These are phyloP conservation scores for Tichodroma muraria DNA, from an alignment of 2,113 vertebrate species.

Conservation along the genomic window DNA sequence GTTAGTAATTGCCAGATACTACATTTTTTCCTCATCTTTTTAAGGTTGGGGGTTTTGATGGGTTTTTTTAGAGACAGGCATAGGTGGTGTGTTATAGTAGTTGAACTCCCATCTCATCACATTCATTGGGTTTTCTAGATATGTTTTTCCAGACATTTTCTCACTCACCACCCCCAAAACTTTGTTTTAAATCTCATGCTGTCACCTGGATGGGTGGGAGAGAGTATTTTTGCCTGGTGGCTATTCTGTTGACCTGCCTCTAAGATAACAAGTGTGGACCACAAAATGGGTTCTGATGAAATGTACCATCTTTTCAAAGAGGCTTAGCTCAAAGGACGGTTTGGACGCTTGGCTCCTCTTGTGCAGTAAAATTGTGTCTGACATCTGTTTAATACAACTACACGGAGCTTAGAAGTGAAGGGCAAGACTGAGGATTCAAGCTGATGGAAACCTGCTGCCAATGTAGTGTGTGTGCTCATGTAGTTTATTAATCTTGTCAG, in stretches of 20 bases:
- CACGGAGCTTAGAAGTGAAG: conserved; percentile 50
- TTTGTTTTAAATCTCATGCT: neutral
- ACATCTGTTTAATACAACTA: conserved; percentile 73
- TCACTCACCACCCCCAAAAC: neutral
- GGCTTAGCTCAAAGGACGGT: neutral
- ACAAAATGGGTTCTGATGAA: neutral
- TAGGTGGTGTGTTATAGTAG: neutral
- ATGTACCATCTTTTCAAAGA: neutral
- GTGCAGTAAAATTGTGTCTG: conserved; percentile 43
- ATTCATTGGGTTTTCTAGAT: neutral
- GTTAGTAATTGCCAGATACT: neutral
- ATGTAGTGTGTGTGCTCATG: conserved; percentile 11
- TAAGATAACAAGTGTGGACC: neutral
- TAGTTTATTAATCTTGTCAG: conserved; percentile 78
- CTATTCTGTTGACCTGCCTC: neutral
- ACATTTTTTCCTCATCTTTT: neutral
- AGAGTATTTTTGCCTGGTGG: neutral
- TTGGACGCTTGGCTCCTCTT: conserved; percentile 34
- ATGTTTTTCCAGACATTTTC: neutral
- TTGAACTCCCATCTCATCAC: neutral
- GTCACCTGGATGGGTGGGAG: neutral
- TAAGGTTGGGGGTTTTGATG: neutral
- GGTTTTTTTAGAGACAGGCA: neutral
- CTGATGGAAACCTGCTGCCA: conserved; percentile 62
- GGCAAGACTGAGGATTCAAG: conserved; percentile 44